Percentiles rank a stretch among this genome's conserved stretches.
phyloP scores from a whole-genome alignment of 2,797 vertebrate species.

The Cossypha polioptera region DNA sequence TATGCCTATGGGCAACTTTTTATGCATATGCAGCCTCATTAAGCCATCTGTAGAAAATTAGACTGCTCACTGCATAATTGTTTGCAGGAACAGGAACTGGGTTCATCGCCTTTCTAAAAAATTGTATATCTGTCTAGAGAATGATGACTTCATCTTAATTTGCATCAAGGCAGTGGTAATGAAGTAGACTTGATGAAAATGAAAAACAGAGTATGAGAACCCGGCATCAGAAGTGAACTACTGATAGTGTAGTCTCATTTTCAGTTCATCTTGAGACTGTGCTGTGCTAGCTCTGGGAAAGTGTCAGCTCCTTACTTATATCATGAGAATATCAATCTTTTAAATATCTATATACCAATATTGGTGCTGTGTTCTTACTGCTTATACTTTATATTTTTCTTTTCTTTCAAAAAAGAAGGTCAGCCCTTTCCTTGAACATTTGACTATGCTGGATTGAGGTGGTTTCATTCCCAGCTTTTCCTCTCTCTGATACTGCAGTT shows the following conservation, averaged over 20 bases:
- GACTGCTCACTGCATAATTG: constrained; percentile 33
- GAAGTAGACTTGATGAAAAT: constrained; percentile 31
- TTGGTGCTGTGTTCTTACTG: background rate
- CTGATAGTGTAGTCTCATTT: background rate
- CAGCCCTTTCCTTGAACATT: background rate
- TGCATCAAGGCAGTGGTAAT: constrained; percentile 2
- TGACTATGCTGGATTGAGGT: background rate
- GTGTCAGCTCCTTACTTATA: background rate
- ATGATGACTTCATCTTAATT: constrained; percentile 41
- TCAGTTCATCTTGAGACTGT: background rate
- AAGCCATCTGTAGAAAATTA: constrained; percentile 56
- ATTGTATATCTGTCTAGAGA: constrained; percentile 16
- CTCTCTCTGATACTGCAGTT: background rate
- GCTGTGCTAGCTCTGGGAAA: background rate
- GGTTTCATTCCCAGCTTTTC: background rate
- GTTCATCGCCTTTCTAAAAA: constrained; percentile 37
- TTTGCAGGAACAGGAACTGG: constrained; percentile 21
- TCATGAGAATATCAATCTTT: background rate
- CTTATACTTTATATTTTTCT: background rate
- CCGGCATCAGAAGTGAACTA: background rate
- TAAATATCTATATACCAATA: background rate
- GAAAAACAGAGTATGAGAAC: constrained; percentile 15
- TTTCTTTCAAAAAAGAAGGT: background rate
- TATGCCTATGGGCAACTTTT: constrained; percentile 25
- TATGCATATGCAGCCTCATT: constrained; percentile 11